Conservation (phyloP, 2,888 invertebrate genomes). For the Lepeophtheirus nordmannii region DNA sequence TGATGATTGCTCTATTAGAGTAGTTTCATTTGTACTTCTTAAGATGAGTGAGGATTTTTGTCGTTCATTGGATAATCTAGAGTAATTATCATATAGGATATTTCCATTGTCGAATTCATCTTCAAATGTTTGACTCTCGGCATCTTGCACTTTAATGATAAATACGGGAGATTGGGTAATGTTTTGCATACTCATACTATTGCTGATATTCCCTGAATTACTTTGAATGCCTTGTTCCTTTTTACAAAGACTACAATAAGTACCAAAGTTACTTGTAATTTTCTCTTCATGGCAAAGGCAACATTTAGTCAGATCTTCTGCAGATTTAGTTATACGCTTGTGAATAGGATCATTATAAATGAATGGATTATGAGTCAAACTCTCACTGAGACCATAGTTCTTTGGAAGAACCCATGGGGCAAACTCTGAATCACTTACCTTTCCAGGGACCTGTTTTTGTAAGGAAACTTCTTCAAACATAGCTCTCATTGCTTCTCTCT, state of each 20-base stretch:
- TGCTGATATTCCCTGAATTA: not conserved
- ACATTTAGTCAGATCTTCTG: conserved; percentile 4
- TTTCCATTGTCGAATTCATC: conserved; percentile 3
- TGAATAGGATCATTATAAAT: not conserved
- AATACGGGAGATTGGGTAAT: not conserved
- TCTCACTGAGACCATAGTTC: not conserved
- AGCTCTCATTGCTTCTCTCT: conserved; percentile 12
- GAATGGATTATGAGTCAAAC: not conserved
- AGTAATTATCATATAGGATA: not conserved
- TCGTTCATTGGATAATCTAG: not conserved
- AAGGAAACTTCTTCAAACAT: conserved; percentile 12
- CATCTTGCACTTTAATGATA: not conserved
- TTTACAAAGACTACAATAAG: not conserved
- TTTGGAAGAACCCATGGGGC: conserved; percentile 9
- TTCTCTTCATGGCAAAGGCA: not conserved
- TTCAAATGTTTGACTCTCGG: not conserved
- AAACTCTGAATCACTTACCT: conserved; percentile 19
- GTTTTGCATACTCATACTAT: not conserved
- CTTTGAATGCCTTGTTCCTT: not conserved
- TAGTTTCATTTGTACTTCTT: not conserved
- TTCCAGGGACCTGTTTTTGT: conserved; percentile 8
- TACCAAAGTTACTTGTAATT: not conserved
- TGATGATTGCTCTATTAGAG: not conserved
- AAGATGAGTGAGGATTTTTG: not conserved
- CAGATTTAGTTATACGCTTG: not conserved